Evolutionary conservation across 2,888 invertebrate genomes (phyloP), one percentile per base, ranked within the genome.

Genomic region (Coenonympha glycerion): DNA sequence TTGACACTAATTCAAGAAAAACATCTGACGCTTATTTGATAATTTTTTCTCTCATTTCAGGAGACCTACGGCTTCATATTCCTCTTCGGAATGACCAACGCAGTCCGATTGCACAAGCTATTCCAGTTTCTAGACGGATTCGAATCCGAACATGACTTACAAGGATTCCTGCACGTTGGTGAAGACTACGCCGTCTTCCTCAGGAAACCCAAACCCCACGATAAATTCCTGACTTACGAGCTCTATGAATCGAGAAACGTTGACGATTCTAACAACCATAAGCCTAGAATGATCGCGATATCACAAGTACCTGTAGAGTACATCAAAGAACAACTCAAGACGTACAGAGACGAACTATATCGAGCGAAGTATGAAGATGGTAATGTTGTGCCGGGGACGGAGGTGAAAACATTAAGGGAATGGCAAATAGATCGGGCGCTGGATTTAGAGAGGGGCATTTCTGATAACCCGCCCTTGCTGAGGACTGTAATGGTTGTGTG

Each of bases 341-440:
- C 58, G 1, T 85, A 68, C 33, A 68, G 73, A 46, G 52, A 61
- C 6, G 86, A 86, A 40, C 47, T 86, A 5, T 74, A 76, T 46
- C 69, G 62, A 33, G 69, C 81, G 0, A 85, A 80, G 52, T 79
- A 81, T 58, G 60, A 71, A 0, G 69, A 82, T 49, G 60, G 68
- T 3, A 71, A 74, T 41, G 58, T 70, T 1, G 65, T 86, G 0
- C 86, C 86, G 0, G 86, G 86, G 1, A 79, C 77, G 1, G 65
- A 69, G 55, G 74, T 83, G n/a, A 70, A 67, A 49, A 81, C 79
- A 0, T 46, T 85, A 28, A 69, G 80, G 34, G 86, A 86, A 59
- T 85, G 86, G 86, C 86, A 85, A 58, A 77, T 86, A 56, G 69
- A 73, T 3, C 68, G 62, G 41, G 76, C 77, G 0, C 57, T 84